These are phyloP conservation scores for Mactra quadrangularis DNA, from an alignment of 1,140 invertebrate genomes.

Conservation along the genomic window DNA sequence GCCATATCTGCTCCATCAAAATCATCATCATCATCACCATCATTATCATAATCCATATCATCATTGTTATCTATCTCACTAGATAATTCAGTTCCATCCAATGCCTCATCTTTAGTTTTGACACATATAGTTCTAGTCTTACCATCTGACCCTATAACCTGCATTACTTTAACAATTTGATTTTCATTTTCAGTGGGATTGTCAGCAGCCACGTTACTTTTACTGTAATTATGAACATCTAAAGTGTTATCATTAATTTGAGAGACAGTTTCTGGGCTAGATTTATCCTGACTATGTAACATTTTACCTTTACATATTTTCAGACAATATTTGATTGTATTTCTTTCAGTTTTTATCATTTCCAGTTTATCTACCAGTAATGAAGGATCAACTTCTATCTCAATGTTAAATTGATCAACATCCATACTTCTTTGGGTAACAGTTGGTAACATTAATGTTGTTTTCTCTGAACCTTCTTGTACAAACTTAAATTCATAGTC, in stretches of 20 bases:
- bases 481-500: conserved; percentile 41
- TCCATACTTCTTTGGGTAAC: conserved; percentile 34
- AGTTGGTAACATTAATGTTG: conserved; percentile 14
- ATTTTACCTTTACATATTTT: not conserved
- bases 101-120: not conserved
- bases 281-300: not conserved
- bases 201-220: not conserved
- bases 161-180: not conserved
- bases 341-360: not conserved
- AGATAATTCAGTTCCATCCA: conserved; percentile 24
- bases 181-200: no score
- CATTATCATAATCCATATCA: not conserved
- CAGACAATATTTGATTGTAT: not conserved
- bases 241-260: no score
- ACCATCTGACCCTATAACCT: not conserved
- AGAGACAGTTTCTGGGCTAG: no score
- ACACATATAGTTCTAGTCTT: not conserved
- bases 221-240: conserved; percentile 33
- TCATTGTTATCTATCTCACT: not conserved
- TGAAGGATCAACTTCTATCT: conserved; percentile 24
- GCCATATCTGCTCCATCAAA: conserved; percentile 1
- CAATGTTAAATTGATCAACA: conserved; percentile 22
- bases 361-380: not conserved
- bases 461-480: conserved; percentile 21
- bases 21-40: conserved; percentile 38